Conservation (phyloP, 1,140 invertebrate genomes). For the Calliphora vicina region DNA sequence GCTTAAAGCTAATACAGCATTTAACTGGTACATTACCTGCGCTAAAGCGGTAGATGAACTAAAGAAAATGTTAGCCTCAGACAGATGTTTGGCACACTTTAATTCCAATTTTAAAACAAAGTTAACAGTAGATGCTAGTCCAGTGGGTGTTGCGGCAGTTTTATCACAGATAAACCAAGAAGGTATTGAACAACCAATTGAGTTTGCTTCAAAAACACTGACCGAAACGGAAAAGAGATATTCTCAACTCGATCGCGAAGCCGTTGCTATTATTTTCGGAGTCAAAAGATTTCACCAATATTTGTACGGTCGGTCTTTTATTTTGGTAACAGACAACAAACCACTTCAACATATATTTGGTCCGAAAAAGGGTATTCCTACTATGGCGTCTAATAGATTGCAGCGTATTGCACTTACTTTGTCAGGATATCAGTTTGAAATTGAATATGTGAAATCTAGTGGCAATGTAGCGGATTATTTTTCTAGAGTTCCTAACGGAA, state of each 20-base stretch:
- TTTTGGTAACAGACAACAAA: conserved; percentile 64
- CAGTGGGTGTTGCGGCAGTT: not conserved
- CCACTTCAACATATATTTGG: conserved; percentile 62
- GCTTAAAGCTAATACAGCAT: too few species aligned
- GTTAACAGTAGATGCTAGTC: not conserved
- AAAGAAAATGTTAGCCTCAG: not conserved
- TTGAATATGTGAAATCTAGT: conserved; percentile 42
- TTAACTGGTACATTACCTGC: too few species aligned
- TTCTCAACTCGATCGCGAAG: conserved; percentile 60
- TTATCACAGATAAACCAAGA: not conserved
- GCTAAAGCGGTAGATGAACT: too few species aligned
- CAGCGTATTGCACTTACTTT: conserved; percentile 52
- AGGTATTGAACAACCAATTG: conserved; percentile 53
- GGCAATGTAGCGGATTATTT: conserved; percentile 45
- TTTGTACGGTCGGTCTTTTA: conserved; percentile 38
- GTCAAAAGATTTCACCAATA: conserved; percentile 62
- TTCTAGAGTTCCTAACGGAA: too few species aligned
- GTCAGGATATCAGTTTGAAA: conserved; percentile 44
- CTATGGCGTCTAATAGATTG: conserved; percentile 45
- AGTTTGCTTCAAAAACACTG: conserved; percentile 64
- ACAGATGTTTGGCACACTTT: not conserved
- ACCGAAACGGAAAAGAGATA: conserved; percentile 61
- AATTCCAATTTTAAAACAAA: not conserved
- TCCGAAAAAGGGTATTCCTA: conserved; percentile 53
- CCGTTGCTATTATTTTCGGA: conserved; percentile 42